Evolutionary conservation across 1,140 invertebrate species (phyloP).

Genomic region (Drosophila sturtevanti): DNA sequence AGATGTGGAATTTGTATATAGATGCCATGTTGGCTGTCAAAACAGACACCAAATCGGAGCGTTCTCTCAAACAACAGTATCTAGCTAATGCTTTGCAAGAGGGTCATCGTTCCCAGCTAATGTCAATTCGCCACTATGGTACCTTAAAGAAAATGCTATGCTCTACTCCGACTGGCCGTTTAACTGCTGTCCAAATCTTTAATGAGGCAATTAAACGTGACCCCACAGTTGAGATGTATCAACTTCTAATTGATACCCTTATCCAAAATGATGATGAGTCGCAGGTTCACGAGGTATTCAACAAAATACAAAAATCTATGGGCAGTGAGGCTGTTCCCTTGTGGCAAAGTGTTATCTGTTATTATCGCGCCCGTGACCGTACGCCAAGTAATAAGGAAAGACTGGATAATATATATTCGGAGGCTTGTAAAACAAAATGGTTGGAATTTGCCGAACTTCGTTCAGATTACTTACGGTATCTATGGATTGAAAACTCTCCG

Average conservation of each 20-base stretch:
- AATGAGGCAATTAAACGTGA: slow-evolving; percentile 56
- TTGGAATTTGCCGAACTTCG: slow-evolving; percentile 62
- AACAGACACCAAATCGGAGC: slow-evolving; percentile 51
- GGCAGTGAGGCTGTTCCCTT: slow-evolving; percentile 39
- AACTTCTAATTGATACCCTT: slow-evolving; percentile 57
- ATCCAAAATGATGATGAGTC: slow-evolving; percentile 58
- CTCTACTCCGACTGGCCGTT: slow-evolving; percentile 38
- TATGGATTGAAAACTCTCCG: slow-evolving; percentile 63
- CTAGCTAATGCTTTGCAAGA: slow-evolving; percentile 65
- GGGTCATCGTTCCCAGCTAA: slow-evolving; percentile 62
- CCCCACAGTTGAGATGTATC: slow-evolving; percentile 56
- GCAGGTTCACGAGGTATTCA: slow-evolving; percentile 55
- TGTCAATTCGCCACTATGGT: slow-evolving; percentile 65
- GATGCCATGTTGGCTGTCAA: slow-evolving; percentile 71
- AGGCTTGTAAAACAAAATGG: slow-evolving; percentile 53
- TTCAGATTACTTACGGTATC: slow-evolving; percentile 62
- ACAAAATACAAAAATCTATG: slow-evolving; percentile 47
- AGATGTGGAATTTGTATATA: slow-evolving; percentile 61
- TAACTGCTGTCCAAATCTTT: slow-evolving; percentile 50
- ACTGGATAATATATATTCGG: slow-evolving; percentile 61
- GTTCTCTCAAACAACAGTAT: slow-evolving; percentile 47
- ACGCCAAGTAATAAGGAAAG: slow-evolving; percentile 22
- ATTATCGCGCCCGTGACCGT: slow-evolving; percentile 55
- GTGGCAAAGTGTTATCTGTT: slow-evolving; percentile 62
- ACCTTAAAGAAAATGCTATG: slow-evolving; percentile 57